Base-by-base conservation (phyloP, 1,140 invertebrate species). In the Stegodyphus mimosarum region DNA sequence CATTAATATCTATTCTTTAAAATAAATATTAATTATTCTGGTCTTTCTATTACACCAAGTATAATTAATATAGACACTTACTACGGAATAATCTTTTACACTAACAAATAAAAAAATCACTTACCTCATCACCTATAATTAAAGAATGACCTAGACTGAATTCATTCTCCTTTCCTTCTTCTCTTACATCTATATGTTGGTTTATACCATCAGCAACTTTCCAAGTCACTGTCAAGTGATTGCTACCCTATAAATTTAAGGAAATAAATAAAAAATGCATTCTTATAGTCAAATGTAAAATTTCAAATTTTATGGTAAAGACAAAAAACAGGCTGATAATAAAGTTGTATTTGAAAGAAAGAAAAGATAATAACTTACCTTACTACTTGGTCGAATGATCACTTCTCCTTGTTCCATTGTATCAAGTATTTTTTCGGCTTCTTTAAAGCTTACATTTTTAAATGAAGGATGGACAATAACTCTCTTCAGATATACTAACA, bases 381-480 rank as follows among this genome's bases (percentile, higher is more conserved):
- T 98, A 90, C 97, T 98, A 69, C 97, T 99, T 3, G 99, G 99
- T 67, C 99, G 92, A 53, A 99, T 94, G 33, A 99, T 96, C 4
- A 96, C 96, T 89, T 99, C 98, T 7, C 98, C 98, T 91, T 98
- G 96, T 87, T 98, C 97, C 94, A 99, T 96, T 17, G 93, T 94
- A 9, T 93, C 93, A 93, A 99, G 95, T 63, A 98, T 90, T 89
- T 96, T 96, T 88, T 98, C 96, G 2, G 96, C 95, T 89, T 99
- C 96, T 0, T 94, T 93, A 90, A 95, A 99, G 11, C 95, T 96
- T 86, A 99, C 97, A 90, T 99, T 99, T 88, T 99, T 95, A 91
- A 99, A 99, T 0, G 95, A 94, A 0, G 97, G 98, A 92, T 99
- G 99, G 17, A 98, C 96, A 81, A 99, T 99, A 0, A 99, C 97